Percentiles rank a stretch among this genome's conserved stretches.
Conservation (phyloP, 2,797 vertebrate species). For the Peromyscus eremicus region DNA sequence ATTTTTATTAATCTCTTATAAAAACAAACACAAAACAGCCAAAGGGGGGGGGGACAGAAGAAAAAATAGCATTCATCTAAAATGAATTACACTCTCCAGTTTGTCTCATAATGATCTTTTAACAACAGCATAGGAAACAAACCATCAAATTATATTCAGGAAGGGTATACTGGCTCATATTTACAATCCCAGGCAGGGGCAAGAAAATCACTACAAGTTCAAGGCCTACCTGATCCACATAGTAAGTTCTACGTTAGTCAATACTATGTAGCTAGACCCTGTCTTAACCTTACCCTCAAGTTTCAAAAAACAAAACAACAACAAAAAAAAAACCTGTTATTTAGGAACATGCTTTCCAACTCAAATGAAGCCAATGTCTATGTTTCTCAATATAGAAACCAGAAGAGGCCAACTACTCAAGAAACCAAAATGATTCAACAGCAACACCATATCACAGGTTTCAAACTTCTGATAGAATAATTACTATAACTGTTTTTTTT, state of each 20-base stretch:
- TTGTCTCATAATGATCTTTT: conserved; percentile 14
- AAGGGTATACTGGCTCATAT: background rate
- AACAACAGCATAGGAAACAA: conserved; percentile 17
- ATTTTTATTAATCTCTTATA: conserved; percentile 44
- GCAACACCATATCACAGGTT: background rate
- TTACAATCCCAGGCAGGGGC: background rate
- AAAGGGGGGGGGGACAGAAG: no score
- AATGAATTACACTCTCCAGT: background rate
- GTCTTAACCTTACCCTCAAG: background rate
- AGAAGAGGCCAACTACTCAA: background rate
- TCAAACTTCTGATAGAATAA: conserved; percentile 5
- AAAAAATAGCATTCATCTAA: conserved; percentile 7
- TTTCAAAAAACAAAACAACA: background rate
- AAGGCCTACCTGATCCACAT: background rate
- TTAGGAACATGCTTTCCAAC: background rate
- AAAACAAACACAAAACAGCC: conserved; percentile 51
- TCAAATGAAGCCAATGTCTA: conserved; percentile 28
- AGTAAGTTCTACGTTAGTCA: background rate
- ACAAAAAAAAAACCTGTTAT: background rate
- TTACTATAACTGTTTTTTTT: background rate
- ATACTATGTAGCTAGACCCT: background rate
- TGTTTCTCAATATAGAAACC: background rate
- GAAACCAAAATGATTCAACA: background rate
- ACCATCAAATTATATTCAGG: background rate
- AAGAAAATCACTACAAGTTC: background rate